These are phyloP conservation scores for Drosophila rufa DNA, from an alignment of 1,140 invertebrate species.

Conservation along the genomic window DNA sequence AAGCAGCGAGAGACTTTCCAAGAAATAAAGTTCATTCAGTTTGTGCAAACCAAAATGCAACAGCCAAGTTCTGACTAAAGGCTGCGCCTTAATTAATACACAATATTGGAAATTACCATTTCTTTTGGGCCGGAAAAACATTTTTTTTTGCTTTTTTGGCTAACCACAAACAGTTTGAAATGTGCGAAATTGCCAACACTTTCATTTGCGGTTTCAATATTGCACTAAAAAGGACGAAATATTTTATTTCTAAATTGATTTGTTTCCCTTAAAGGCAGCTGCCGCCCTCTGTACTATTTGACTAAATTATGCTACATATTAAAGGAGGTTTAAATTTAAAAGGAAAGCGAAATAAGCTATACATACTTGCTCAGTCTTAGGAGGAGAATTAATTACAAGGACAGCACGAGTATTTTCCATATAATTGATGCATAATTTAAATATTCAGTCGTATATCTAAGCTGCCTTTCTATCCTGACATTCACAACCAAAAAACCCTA, in stretches of 20 bases:
- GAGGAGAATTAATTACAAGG: not conserved
- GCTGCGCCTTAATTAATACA: constrained; percentile 31
- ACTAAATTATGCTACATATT: not conserved
- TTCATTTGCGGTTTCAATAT: constrained; percentile 53
- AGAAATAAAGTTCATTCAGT: constrained; percentile 10
- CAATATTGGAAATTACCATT: constrained; percentile 31
- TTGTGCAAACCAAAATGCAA: constrained; percentile 3
- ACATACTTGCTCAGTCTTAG: not conserved
- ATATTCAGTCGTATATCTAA: too few relatives aligned
- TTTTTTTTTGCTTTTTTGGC: constrained; percentile 32
- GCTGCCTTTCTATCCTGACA: not conserved
- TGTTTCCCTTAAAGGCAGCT: not conserved
- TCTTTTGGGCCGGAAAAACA: constrained; percentile 3
- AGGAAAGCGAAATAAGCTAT: not conserved
- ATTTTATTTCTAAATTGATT: constrained; percentile 8
- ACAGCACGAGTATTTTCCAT: too few relatives aligned
- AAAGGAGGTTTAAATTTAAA: not conserved
- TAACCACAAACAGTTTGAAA: constrained; percentile 43
- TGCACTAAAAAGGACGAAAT: constrained; percentile 6
- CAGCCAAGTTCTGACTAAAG: not conserved
- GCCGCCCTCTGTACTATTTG: not conserved
- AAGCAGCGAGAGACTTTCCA: not conserved
- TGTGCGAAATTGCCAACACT: constrained; percentile 50
- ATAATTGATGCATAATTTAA: not conserved
- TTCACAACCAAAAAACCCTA: constrained; percentile 2